Conservation (phyloP, 2,888 invertebrate genomes). For the Drosophila paucipuncta region DNA sequence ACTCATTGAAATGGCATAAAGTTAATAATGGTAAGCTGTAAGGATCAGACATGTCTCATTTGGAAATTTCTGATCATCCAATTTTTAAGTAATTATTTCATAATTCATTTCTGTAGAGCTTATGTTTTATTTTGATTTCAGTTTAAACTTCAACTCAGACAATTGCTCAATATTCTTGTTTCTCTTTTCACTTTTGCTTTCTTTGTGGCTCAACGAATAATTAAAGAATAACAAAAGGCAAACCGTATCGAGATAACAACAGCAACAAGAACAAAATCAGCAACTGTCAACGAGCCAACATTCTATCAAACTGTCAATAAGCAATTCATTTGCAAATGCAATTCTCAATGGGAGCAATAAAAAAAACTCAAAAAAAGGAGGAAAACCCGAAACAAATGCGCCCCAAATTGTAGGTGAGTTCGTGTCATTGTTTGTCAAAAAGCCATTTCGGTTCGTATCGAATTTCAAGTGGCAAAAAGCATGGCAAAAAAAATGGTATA, state of each 20-base stretch:
- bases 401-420: slow-evolving; percentile 68
- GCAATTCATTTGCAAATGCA: slow-evolving; percentile 81
- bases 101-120: neutral
- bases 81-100: neutral
- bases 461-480: slow-evolving; percentile 56
- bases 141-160: neutral
- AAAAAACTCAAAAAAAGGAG: slow-evolving; percentile 23
- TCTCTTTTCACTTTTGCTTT: slow-evolving; percentile 24
- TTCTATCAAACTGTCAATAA: slow-evolving; percentile 81
- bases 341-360: slow-evolving; percentile 52
- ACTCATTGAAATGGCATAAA: slow-evolving; percentile 5
- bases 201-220: slow-evolving; percentile 51
- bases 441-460: slow-evolving; percentile 75
- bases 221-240: slow-evolving; percentile 76
- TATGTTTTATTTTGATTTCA: neutral
- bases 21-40: slow-evolving; percentile 25
- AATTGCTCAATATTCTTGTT: slow-evolving; percentile 9
- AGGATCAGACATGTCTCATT: neutral
- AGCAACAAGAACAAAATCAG: slow-evolving; percentile 29
- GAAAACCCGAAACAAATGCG: slow-evolving; percentile 40
- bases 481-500: slow-evolving; percentile 4
- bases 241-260: slow-evolving; percentile 23
- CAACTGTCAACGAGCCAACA: slow-evolving; percentile 62
- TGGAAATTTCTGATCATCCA: neutral
- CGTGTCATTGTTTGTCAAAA: slow-evolving; percentile 80